Base-by-base conservation (phyloP, 1,140 invertebrate genomes). In the Drosophila pruinosa region DNA sequence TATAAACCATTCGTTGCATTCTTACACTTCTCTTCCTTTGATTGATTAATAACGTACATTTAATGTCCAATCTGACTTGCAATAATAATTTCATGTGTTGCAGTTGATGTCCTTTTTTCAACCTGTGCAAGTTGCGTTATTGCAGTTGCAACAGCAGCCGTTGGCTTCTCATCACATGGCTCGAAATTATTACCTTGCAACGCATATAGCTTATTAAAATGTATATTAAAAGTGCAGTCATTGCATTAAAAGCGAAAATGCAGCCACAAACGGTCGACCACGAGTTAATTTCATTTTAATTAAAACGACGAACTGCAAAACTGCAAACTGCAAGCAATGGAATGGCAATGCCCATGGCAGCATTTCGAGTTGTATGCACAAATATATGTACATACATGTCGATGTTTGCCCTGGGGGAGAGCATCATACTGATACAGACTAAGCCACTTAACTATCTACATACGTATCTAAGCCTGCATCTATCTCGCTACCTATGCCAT, bases 211-310 rank as follows among this genome's bases (percentile, higher is more conserved):
- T 70, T 70, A 70, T 71, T 71, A 71, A 65, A 71, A 65, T 65
- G 12, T 57, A 64, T 77, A 82, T 81, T 73, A 68, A 72, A 72
- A 62, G 34, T 62, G 77, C 62, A 71, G 68, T 50, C 43, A 59
- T 64, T 70, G 67, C 67, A 70, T 70, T 70, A 56, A 56, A 64
- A 64, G 61, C 50, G 48, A 62, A 69, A 54, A 63, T 56, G 50
- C 41, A 56, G 61, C 65, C 50, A 39, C 48, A 74, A 52, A 62
- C 28, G 26, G 22, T 34, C 48, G 34, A 56, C 58, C 58, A 52
- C 63, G 54, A 73, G 63, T 86, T 88, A 88, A 86, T 86, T 86
- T 81, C 82, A 52, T 88, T 86, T 86, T 86, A 86, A 86, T 88
- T 86, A 86, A 86, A 86, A 78, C 70, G 62, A 63, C 74, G 64